Base-by-base conservation (phyloP, 2,888 invertebrate species). In the Ichneumoninae sp. region DNA sequence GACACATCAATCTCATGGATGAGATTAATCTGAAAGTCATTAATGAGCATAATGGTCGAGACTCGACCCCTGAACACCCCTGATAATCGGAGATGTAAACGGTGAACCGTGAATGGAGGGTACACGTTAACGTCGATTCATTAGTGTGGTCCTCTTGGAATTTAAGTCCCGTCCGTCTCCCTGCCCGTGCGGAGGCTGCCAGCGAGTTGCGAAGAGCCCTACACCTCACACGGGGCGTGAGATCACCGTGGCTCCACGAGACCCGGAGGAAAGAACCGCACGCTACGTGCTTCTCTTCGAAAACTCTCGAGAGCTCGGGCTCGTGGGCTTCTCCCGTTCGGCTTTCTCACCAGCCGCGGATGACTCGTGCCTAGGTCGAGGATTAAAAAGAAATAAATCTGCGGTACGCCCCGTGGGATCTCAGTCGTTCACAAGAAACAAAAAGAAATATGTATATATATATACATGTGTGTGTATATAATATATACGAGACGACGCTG, bases 131-230 rank as follows among this genome's bases (percentile, higher is more conserved):
- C 74, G 60, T 74, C 26, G 74, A 65, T 33, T 33, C 74, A 74
- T 74, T 74, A 74, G 44, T 74, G 47, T 30, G 63, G 63, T 74
- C 74, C 26, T 63, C 33, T 65, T 63, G 74, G 74, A 74, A 74
- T 74, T 63, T 65, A 50, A 74, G 47, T 47, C 63, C 74, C 30
- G 63, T 74, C 30, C 30, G 50, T 74, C 33, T 65, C 19, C 13
- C 16, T 47, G 50, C 19, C 74, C 36, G 63, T 47, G 63, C 26
- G 22, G n/a, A 57, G 70, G n/a, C 16, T 47, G 33, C 63, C 19
- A 54, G 52, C 36, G 65, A 33, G 44, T 26, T n/a, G 44, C 63
- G n/a, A 8, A 74, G 36, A 19, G 26, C 36, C 19, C 19, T 19
- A 40, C 74, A 47, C 63, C 63, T 63, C 74, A 65, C 50, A 74